These are phyloP conservation scores for Drosophila setosimentum DNA, from an alignment of 2,888 invertebrate species.

Conservation along the genomic window DNA sequence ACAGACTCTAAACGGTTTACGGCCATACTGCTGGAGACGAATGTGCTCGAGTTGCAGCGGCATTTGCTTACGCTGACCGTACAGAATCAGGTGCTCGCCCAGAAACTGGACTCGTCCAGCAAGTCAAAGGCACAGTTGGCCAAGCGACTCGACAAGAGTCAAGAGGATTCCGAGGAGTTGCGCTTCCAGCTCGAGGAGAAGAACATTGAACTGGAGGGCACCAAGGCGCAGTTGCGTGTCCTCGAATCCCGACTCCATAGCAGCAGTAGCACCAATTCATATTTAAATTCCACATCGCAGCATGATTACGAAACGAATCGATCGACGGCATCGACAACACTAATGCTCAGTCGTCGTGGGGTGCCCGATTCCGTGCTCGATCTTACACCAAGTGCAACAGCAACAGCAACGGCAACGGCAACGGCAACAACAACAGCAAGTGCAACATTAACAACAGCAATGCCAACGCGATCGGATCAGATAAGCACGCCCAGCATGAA, in stretches of 20 bases:
- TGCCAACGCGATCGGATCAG: constrained; percentile 79
- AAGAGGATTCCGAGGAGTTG: constrained; percentile 93
- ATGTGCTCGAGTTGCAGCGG: constrained; percentile 92
- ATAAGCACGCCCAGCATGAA: constrained; percentile 87
- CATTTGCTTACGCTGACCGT: constrained; percentile 93
- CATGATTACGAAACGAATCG: constrained; percentile 83
- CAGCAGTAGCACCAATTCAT: constrained; percentile 85
- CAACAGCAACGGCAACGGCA: constrained; percentile 45
- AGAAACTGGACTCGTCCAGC: constrained; percentile 89
- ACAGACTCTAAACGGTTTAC: constrained; percentile 91
- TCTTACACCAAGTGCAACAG: constrained; percentile 49
- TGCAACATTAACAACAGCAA: constrained; percentile 42
- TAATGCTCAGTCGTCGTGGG: constrained; percentile 82
- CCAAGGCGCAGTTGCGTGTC: constrained; percentile 91
- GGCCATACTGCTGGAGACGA: constrained; percentile 93
- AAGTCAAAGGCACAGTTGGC: constrained; percentile 89
- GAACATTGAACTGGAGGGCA: constrained; percentile 93
- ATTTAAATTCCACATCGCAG: constrained; percentile 80
- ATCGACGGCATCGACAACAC: constrained; percentile 81
- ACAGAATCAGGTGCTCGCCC: constrained; percentile 92
- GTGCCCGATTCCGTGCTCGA: constrained; percentile 70
- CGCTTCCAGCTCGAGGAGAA: constrained; percentile 93
- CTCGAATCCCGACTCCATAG: constrained; percentile 87
- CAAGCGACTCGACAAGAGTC: constrained; percentile 90
- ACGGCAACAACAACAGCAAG: constrained; percentile 48